phyloP scores from a whole-genome alignment of 2,113 vertebrate genomes.

The Riparia riparia region DNA sequence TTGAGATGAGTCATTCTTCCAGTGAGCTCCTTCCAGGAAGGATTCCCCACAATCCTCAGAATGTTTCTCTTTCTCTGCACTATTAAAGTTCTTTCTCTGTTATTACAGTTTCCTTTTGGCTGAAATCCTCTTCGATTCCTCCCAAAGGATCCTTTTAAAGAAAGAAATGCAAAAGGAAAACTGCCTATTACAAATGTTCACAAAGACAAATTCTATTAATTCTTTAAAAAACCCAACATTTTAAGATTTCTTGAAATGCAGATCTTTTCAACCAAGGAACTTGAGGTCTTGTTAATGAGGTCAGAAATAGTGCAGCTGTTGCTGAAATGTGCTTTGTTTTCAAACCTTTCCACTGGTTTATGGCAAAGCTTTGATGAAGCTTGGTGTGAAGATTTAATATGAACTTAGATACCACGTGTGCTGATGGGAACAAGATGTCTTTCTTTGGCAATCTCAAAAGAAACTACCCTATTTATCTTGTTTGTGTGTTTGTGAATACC shows the following conservation, averaged over 20 bases:
- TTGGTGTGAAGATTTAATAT: neutral
- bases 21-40: neutral
- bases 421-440: neutral
- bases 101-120: neutral
- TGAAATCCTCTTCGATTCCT: constrained; percentile 7
- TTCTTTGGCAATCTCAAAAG: neutral
- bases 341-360: neutral
- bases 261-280: neutral
- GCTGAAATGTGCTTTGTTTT: neutral
- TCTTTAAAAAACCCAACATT: neutral
- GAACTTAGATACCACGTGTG: neutral
- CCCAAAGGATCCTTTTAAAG: neutral
- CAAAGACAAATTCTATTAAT: neutral
- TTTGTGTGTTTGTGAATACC: neutral
- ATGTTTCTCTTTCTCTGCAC: neutral
- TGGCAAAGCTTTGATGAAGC: neutral
- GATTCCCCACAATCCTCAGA: neutral
- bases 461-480: neutral
- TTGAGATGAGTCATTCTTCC: neutral
- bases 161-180: neutral
- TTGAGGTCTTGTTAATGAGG: neutral
- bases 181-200: neutral
- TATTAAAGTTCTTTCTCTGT: constrained; percentile 50
- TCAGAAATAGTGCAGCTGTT: neutral
- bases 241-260: neutral